Evolutionary conservation across 2,888 invertebrate species (phyloP), one percentile per base, ranked within the genome.

Genomic region (Slavum lentiscoides): DNA sequence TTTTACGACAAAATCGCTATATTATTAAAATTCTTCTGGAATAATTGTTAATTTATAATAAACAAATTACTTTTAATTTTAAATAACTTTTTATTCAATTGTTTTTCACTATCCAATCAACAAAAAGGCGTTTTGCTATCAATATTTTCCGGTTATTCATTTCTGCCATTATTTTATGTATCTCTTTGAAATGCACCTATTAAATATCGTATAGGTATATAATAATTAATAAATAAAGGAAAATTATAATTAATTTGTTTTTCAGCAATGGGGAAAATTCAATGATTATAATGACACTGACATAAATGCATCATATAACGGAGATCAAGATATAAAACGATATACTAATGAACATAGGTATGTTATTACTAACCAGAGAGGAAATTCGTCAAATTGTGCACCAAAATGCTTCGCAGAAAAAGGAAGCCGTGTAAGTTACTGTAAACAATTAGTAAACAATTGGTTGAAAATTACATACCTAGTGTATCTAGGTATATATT

Each of bases 361-460:
- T 64, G 70, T 72, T 23, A 66, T 84, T 13, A 67, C 43, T 19
- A 68, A 83, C 74, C 85, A 85, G 64, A 81, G 83, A 43, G 84
- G 84, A 17, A 83, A 83, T 39, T 83, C 83, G 0, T 77, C 84
- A n/a, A 83, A 84, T 53, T 95, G 95, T 85, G 90, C 91, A 62
- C 94, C 94, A 0, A 94, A 95, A 88, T 95, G 95, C 87, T 92
- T 94, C 84, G 95, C 95, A 1, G 94, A 95, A 87, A 95, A 95
- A 87, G 95, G 95, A 85, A 90, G 90, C 82, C 89, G 94, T 85
- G 93, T 93, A 88, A 87, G 88, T 86, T 68, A 49, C 49, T 49
- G 15, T 17, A 66, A 53, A 53, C 15, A 53, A 17, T 17, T 11
- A n/a, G 15, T 37, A 37, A 37, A 70, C n/a, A 21, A 39, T 15